phyloP scores from a whole-genome alignment of 2,797 vertebrate species.

The Pseudomugil tenellus region DNA sequence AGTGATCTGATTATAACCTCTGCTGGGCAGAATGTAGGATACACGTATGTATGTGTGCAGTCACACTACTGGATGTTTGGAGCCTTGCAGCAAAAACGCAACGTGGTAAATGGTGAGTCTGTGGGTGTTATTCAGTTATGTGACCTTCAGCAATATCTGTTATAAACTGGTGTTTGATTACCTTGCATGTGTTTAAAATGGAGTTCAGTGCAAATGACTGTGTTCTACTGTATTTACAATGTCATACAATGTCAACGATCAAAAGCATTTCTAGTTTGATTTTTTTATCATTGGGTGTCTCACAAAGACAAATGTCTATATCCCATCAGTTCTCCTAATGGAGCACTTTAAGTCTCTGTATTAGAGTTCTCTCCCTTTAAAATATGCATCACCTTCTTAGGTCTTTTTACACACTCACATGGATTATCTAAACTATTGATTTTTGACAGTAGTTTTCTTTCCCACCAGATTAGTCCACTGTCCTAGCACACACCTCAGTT shows the following conservation, averaged over 20 bases:
- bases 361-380: background rate
- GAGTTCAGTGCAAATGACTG: background rate
- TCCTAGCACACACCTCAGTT: too few species aligned
- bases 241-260: background rate
- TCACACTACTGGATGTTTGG: background rate
- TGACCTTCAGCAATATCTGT: background rate
- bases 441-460: too few species aligned
- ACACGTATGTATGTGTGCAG: constrained; percentile 3
- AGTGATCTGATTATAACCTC: constrained; percentile 38
- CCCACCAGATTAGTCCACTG: too few species aligned
- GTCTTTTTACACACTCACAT: too few species aligned
- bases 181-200: background rate
- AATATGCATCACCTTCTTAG: background rate
- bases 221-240: background rate
- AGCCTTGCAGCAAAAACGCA: constrained; percentile 5
- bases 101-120: background rate
- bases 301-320: background rate
- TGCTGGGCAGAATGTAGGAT: constrained; percentile 4
- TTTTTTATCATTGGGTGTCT: background rate
- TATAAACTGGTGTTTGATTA: background rate
- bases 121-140: background rate
- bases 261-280: background rate
- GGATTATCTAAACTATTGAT: too few species aligned
- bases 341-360: background rate
- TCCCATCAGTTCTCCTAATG: background rate